Evolutionary conservation across 2,797 vertebrate genomes (phyloP).

Genomic region (Notamacropus eugenii): DNA sequence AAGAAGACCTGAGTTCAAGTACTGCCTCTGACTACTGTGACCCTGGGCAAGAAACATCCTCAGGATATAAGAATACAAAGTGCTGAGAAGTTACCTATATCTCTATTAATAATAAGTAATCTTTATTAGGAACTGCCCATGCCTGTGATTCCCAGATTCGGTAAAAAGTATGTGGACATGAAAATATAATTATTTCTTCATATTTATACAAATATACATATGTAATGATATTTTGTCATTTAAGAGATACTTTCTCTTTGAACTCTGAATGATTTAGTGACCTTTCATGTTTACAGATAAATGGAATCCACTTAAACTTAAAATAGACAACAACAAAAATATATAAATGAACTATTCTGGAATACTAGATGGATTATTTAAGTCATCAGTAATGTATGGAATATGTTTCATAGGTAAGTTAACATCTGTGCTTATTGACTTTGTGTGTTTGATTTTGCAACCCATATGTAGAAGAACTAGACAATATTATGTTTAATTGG

Average conservation of each 20-base stretch:
- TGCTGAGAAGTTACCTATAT: too few relatives aligned
- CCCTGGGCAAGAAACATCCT: too few relatives aligned
- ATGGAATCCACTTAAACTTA: constrained; percentile 7
- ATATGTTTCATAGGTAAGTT: constrained; percentile 11
- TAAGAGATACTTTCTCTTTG: neutral
- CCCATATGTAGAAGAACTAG: neutral
- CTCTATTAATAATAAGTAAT: too few relatives aligned
- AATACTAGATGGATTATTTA: neutral
- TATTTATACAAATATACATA: constrained; percentile 8
- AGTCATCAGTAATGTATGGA: neutral
- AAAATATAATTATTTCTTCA: neutral
- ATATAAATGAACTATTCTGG: neutral
- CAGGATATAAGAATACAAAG: too few relatives aligned
- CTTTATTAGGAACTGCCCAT: neutral
- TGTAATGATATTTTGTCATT: neutral
- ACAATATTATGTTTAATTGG: constrained; percentile 24
- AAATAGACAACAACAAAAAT: neutral
- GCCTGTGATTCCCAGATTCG: neutral
- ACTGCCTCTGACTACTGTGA: neutral
- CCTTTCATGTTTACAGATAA: neutral
- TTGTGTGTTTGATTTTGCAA: constrained; percentile 31
- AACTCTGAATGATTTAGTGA: constrained; percentile 25
- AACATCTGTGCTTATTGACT: constrained; percentile 31
- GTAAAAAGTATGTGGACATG: neutral
- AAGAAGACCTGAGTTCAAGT: neutral